Evolutionary conservation across 2,113 vertebrate species (phyloP), one percentile per base, ranked within the genome.

Genomic region (Hyperopisus bebe): DNA sequence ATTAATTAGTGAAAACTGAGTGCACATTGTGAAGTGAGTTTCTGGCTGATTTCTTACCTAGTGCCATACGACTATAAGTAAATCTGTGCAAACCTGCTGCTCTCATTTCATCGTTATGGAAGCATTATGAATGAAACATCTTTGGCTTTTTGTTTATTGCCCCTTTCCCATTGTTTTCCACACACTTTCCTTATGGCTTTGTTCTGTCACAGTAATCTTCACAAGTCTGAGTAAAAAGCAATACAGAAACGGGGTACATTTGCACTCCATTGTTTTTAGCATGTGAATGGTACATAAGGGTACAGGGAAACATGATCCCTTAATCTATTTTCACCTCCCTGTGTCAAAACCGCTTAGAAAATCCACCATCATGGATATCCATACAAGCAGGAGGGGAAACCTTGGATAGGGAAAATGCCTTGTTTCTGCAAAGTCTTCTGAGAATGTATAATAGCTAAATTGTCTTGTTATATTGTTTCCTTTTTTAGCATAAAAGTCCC

Each of bases 401-500:
- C 48, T 50, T n/a, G n/a, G n/a, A 55, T 31, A 21, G 27, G 47
- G 85, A 47, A 87, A 31, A 27, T 7, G 88, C 74, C 55, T 91
- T 35, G 13, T 9, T 91, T 91, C 88, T 58, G 83, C 10, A 55
- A 89, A 89, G 89, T 88, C 88, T 89, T 66, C 88, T 86, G 85
- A 90, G 58, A 92, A 85, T 58, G 80, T 87, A 74, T 88, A 90
- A 86, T 39, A 88, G 86, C 51, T 46, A 89, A 90, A 77, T 91
- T 91, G 70, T 91, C 89, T 90, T 90, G 86, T 55, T 31, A 70
- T 70, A 31, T 90, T 88, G 90, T 70, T 50, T 55, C 87, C 82
- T 90, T 85, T 88, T 13, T 87, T 48, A 82, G 62, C 39, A 21
- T 62, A 58, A 83, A 86, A 83, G 50, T 86, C 24, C 46, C 44